Base-by-base conservation (phyloP, 1,140 invertebrate genomes). In the Hylyphantes graminicola region DNA sequence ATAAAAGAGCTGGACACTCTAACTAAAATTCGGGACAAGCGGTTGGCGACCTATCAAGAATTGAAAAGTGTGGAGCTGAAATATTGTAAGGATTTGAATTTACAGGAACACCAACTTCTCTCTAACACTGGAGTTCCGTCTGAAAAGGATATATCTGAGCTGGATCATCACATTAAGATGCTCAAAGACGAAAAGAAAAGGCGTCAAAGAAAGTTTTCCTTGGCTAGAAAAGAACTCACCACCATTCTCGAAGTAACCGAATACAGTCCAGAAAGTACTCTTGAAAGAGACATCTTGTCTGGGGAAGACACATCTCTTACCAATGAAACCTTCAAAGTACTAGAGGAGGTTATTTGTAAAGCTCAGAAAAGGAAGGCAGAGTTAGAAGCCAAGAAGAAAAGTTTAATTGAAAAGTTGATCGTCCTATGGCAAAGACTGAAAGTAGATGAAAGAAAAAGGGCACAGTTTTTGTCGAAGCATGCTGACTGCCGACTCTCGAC, bases 391-490 rank as follows among this genome's bases (percentile, higher is more conserved):
- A 5, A 72, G 75, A 75, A 35, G 7, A 67, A 78, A 48, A 35
- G 87, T 57, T 90, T 92, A 87, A 90, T 91, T 75, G 88, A 90
- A 9, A 90, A 91, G 83, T 86, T 94, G 0, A 87, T 89, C 8
- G 87, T 88, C 7, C 87, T 94, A 0, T 94, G 93, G 93, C 90
- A 92, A 13, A 90, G 92, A 79, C 89, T 95, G 3, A 92, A 93
- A 12, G 90, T 93, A 70, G 90, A 93, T 48, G 87, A 91, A 53
- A 86, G 89, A 10, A 88, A 91, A 48, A 90, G 91, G 76, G 87
- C 90, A 54, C 87, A 88, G 19, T 93, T 93, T 87, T 86, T 91
- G 9, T 86, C 88, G 19, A 90, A 89, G 82, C 88, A 92, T 88
- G 86, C 88, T 10, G 92, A 92, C 48, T 90, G 91, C 70, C 91